Conservation (phyloP, 2,888 invertebrate species). For the Drosophila lutescens region DNA sequence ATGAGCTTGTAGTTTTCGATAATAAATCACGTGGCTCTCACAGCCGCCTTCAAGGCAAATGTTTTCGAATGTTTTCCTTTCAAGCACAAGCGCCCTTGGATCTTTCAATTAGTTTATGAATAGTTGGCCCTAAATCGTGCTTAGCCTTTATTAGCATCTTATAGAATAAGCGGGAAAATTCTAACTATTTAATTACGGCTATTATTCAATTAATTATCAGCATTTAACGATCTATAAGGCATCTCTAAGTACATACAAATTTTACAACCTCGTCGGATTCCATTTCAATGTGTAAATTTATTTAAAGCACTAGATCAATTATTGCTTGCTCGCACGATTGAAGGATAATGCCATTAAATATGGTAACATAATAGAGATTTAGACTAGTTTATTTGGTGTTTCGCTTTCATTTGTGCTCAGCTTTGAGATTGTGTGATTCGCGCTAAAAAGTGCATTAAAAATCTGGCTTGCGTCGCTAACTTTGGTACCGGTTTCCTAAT, state of each 20-base stretch:
- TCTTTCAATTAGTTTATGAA: conserved; percentile 47
- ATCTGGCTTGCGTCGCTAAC: conserved; percentile 29
- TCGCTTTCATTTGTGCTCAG: conserved; percentile 27
- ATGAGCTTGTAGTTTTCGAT: conserved; percentile 51
- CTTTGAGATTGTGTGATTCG: conserved; percentile 20
- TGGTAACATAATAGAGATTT: conserved; percentile 29
- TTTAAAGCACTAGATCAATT: conserved; percentile 32
- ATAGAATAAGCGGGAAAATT: conserved; percentile 6
- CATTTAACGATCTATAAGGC: background rate
- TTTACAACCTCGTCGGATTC: background rate
- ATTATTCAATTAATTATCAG: conserved; percentile 10
- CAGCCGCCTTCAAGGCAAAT: conserved; percentile 53
- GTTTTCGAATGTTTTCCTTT: conserved; percentile 48
- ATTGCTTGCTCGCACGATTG: conserved; percentile 15
- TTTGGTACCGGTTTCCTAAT: conserved; percentile 28
- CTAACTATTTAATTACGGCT: conserved; percentile 17
- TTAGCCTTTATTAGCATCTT: conserved; percentile 48
- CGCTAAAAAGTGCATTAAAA: conserved; percentile 40
- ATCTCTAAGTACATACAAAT: background rate
- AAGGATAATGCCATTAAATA: conserved; percentile 23
- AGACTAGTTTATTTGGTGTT: conserved; percentile 35
- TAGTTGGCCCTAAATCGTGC: conserved; percentile 38
- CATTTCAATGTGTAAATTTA: conserved; percentile 34
- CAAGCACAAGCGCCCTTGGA: conserved; percentile 60
- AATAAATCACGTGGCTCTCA: conserved; percentile 57